These are phyloP conservation scores for Phenacoccus solenopsis DNA, from an alignment of 1,140 invertebrate species.

Conservation along the genomic window DNA sequence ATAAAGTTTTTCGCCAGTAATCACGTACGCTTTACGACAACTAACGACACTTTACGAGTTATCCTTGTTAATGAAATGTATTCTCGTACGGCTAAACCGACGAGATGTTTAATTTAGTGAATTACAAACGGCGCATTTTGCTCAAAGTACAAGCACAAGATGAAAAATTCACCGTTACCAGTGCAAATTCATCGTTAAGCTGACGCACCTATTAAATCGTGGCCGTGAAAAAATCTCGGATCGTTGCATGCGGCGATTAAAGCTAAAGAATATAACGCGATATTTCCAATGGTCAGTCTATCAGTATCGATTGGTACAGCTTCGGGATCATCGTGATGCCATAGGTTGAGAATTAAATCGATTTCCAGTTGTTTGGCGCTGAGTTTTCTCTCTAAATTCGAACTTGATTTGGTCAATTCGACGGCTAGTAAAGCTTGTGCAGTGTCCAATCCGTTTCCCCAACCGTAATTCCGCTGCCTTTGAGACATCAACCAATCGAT, in stretches of 20 bases:
- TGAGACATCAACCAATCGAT: constrained; percentile 26
- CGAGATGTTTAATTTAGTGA: no score
- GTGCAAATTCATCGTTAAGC: no score
- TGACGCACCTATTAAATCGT: constrained; percentile 53
- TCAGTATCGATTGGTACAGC: constrained; percentile 32
- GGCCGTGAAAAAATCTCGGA: constrained; percentile 65
- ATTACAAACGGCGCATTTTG: no score
- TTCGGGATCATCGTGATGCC: constrained; percentile 45
- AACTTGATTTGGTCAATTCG: constrained; percentile 24
- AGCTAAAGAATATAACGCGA: constrained; percentile 60
- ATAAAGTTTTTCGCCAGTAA: no score
- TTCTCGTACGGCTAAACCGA: no score
- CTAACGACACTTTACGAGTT: no score
- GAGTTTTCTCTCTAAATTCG: constrained; percentile 52
- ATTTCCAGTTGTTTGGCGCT: constrained; percentile 70
- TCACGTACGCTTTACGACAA: no score
- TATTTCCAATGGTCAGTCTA: constrained; percentile 53
- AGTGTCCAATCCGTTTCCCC: constrained; percentile 26
- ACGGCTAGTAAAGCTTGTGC: constrained; percentile 26
- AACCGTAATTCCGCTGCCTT: constrained; percentile 25
- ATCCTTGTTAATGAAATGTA: no score
- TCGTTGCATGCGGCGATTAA: constrained; percentile 65
- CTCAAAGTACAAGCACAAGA: no score
- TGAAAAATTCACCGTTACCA: no score
- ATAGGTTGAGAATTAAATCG: constrained; percentile 63